These are phyloP conservation scores for Hycleus phaleratus DNA, from an alignment of 1,140 invertebrate genomes.

Conservation along the genomic window DNA sequence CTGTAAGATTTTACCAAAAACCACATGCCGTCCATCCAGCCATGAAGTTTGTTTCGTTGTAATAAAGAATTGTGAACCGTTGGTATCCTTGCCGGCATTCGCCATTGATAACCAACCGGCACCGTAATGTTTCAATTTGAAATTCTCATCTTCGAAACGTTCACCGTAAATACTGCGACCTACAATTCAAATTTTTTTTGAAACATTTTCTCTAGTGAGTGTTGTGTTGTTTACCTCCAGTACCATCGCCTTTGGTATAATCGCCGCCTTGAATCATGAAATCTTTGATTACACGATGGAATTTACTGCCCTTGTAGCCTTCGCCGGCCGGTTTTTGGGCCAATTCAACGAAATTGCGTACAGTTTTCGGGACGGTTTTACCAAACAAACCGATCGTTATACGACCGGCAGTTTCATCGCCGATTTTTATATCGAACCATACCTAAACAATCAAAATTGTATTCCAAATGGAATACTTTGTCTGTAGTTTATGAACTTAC, in stretches of 20 bases:
- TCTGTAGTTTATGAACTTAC: conserved; percentile 41
- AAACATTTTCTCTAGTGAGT: not conserved
- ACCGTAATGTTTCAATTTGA: conserved; percentile 95
- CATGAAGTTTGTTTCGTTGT: conserved; percentile 86
- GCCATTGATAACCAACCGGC: conserved; percentile 96
- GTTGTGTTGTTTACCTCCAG: conserved; percentile 57
- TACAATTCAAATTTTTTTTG: conserved; percentile 36
- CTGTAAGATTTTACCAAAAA: conserved; percentile 90
- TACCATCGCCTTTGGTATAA: conserved; percentile 88
- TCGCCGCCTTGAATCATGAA: conserved; percentile 96
- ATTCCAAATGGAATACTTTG: not conserved
- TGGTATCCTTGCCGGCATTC: conserved; percentile 93
- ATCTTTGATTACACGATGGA: conserved; percentile 88
- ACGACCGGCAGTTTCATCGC: conserved; percentile 63
- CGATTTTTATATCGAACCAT: conserved; percentile 88
- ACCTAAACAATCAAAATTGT: conserved; percentile 56
- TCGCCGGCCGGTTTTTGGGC: conserved; percentile 68
- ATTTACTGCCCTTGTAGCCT: conserved; percentile 83
- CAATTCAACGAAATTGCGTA: conserved; percentile 82
- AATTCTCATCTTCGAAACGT: conserved; percentile 92
- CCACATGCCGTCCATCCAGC: conserved; percentile 94
- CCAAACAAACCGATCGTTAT: conserved; percentile 92
- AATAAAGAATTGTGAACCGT: conserved; percentile 98
- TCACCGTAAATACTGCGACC: conserved; percentile 91
- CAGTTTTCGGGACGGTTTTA: conserved; percentile 93